phyloP scores from a whole-genome alignment of 2,113 vertebrate genomes.

The Coracopsis vasa region DNA sequence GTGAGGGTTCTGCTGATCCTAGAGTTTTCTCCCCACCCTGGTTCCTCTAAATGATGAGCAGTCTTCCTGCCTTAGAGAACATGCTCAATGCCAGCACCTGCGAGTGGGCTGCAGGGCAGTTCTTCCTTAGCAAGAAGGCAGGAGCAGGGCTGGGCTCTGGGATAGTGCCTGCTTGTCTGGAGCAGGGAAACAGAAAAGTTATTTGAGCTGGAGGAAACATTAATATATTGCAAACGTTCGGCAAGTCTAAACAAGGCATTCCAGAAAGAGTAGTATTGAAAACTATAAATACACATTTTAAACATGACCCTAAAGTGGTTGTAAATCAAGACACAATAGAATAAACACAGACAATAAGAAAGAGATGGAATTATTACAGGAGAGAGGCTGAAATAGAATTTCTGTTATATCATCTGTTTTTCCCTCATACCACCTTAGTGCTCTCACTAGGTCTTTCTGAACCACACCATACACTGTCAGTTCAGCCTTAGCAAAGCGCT shows the following conservation, averaged over 20 bases:
- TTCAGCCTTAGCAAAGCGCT: neutral
- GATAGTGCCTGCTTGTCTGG: neutral
- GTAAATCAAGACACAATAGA: neutral
- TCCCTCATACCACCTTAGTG: neutral
- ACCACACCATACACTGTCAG: neutral
- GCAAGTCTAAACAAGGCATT: neutral
- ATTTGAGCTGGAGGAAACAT: neutral
- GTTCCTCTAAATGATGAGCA: neutral
- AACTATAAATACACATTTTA: neutral
- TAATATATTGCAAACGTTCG: neutral
- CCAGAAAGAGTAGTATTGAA: fast-evolving
- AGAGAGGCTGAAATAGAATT: neutral
- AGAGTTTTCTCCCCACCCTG: neutral
- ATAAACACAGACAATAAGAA: neutral
- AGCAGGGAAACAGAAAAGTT: neutral
- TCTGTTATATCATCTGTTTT: neutral
- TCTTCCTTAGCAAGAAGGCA: neutral
- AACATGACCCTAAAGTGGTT: neutral
- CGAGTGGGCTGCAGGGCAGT: neutral
- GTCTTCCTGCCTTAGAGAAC: neutral
- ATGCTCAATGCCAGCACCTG: neutral
- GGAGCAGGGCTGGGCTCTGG: neutral
- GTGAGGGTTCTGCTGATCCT: neutral
- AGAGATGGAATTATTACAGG: neutral
- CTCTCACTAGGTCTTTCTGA: neutral